These are phyloP conservation scores for Molossus alvarezi DNA, from an alignment of 2,797 vertebrate species.

Conservation along the genomic window DNA sequence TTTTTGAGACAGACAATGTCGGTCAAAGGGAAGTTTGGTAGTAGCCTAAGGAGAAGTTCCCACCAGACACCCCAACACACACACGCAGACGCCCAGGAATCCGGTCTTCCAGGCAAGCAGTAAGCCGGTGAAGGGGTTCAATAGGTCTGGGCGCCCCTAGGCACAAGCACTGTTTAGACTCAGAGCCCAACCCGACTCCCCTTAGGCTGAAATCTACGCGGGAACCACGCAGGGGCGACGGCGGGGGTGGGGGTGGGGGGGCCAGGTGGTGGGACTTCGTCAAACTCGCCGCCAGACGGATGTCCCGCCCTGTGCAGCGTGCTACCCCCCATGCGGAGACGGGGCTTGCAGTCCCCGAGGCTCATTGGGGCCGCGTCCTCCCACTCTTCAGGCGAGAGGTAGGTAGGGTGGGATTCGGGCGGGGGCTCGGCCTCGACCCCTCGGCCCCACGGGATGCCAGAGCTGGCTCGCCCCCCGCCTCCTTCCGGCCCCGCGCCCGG, in stretches of 20 bases:
- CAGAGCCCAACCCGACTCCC: background rate
- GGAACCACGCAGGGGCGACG: background rate
- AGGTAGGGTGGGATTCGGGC: background rate
- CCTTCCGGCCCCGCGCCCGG: background rate
- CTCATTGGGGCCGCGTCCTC: background rate
- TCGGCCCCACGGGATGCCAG: background rate
- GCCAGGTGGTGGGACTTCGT: background rate
- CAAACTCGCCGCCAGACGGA: background rate
- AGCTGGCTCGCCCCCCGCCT: constrained; percentile 52
- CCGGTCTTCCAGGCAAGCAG: background rate
- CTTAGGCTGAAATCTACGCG: background rate
- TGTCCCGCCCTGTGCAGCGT: background rate
- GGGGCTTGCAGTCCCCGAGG: background rate
- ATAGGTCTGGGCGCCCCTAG: background rate
- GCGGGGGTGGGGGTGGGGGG: too few relatives aligned
- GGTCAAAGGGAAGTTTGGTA: background rate
- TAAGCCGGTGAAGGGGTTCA: background rate
- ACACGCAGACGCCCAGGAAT: background rate
- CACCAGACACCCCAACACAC: background rate
- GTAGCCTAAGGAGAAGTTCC: constrained; percentile 54
- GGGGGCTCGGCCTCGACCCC: constrained; percentile 39
- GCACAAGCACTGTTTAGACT: background rate
- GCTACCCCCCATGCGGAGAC: background rate
- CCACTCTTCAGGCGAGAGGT: background rate
- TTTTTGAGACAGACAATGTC: background rate